These are phyloP conservation scores for Ferrisia virgata DNA, from an alignment of 2,888 invertebrate genomes.

Conservation along the genomic window DNA sequence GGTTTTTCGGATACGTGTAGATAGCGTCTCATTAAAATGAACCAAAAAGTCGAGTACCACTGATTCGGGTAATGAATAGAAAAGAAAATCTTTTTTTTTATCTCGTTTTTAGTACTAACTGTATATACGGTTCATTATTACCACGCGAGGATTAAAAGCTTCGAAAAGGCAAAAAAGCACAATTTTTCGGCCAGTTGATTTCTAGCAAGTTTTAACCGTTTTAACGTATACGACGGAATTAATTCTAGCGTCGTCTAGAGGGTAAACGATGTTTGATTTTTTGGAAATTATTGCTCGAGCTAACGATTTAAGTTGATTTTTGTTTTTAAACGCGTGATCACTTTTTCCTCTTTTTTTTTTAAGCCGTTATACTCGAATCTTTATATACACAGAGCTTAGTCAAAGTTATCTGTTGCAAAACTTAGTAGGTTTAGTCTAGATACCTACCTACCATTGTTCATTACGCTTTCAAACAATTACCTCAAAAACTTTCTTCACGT, in stretches of 20 bases:
- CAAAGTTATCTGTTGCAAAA: background rate
- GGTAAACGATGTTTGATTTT: slow-evolving; percentile 16
- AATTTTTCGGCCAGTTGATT: slow-evolving; percentile 35
- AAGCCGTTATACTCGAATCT: too few species aligned
- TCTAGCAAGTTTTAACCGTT: slow-evolving; percentile 6
- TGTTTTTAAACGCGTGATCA: background rate
- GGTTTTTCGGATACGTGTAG: background rate
- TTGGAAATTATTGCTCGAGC: slow-evolving; percentile 6
- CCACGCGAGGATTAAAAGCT: slow-evolving; percentile 29
- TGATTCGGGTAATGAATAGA: slow-evolving; percentile 24
- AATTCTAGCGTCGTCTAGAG: background rate
- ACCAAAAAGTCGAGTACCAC: background rate
- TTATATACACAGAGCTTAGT: background rate
- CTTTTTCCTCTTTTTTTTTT: background rate
- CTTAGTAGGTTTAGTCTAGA: too few species aligned
- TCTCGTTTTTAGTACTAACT: background rate
- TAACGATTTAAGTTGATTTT: background rate
- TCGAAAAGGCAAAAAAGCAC: background rate
- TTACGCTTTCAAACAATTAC: slow-evolving; percentile 8
- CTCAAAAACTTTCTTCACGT: background rate
- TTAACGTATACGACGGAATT: background rate
- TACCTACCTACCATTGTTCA: background rate
- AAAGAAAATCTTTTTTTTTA: slow-evolving; percentile 25
- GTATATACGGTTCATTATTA: slow-evolving; percentile 4
- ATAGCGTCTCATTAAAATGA: background rate